These are phyloP conservation scores for Lottia scabra DNA, from an alignment of 2,888 invertebrate species.

Conservation along the genomic window DNA sequence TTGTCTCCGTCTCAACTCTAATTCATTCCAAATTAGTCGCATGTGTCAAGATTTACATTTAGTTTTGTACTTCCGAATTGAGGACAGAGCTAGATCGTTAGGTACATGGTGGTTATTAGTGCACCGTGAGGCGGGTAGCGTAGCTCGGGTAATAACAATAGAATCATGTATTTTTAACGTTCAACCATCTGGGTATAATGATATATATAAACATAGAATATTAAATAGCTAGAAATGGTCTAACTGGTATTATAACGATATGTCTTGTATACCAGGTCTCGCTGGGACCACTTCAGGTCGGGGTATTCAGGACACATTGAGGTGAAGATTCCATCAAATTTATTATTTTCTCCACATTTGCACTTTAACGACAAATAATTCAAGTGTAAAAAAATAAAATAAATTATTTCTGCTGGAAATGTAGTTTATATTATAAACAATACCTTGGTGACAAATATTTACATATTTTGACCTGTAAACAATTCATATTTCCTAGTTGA, in stretches of 20 bases:
- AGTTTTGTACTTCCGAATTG: neutral
- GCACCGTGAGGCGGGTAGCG: neutral
- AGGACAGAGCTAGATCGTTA: neutral
- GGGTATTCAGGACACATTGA: neutral
- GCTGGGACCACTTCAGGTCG: neutral
- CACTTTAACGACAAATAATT: too few species aligned
- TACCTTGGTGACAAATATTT: too few species aligned
- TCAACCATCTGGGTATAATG: neutral
- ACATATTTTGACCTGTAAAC: too few species aligned
- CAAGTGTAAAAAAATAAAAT: too few species aligned
- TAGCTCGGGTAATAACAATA: neutral
- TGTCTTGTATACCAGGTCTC: neutral
- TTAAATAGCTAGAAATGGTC: neutral
- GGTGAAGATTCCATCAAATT: neutral
- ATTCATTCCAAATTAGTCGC: neutral
- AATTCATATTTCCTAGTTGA: too few species aligned
- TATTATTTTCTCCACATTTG: too few species aligned
- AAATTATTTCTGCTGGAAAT: too few species aligned
- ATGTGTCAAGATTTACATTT: neutral
- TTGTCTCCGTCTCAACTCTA: neutral
- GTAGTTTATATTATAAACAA: too few species aligned
- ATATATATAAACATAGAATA: slow-evolving; percentile 5
- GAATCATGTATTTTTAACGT: neutral
- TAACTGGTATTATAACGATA: neutral
- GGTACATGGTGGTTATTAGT: neutral